phyloP scores from a whole-genome alignment of 2,113 vertebrate species.

The Hemicordylus capensis region DNA sequence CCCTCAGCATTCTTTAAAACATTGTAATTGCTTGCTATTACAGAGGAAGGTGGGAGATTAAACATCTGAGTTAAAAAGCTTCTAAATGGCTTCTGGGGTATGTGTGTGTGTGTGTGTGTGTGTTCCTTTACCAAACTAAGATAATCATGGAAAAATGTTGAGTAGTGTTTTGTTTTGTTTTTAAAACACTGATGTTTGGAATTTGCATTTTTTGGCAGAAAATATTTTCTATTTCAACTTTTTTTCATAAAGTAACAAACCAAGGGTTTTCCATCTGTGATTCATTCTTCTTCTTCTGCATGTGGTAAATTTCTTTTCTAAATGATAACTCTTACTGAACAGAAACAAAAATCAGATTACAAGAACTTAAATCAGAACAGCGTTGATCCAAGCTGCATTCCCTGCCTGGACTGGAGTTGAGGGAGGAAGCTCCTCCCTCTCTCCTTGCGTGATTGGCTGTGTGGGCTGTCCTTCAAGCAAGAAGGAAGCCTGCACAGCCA shows the following conservation, averaged over 20 bases:
- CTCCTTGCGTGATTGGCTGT: too few species aligned
- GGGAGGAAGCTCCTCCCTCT: too few species aligned
- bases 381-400: constrained; percentile 41
- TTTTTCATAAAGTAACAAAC: constrained; percentile 47
- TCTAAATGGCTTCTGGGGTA: too few species aligned
- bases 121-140: neutral
- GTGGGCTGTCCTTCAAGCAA: too few species aligned
- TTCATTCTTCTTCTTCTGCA: constrained; percentile 76
- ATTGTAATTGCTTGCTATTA: too few species aligned
- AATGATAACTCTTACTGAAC: constrained; percentile 53
- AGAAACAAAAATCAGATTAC: constrained; percentile 66
- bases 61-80: too few species aligned
- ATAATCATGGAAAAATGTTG: constrained; percentile 56
- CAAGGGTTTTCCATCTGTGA: constrained; percentile 78
- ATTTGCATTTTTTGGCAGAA: constrained; percentile 71
- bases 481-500: too few species aligned
- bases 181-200: constrained; percentile 70
- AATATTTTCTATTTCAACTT: constrained; percentile 71
- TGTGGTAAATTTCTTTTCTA: constrained; percentile 59
- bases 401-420: too few species aligned
- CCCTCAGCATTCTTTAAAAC: too few species aligned
- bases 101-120: too few species aligned
- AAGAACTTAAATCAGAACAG: constrained; percentile 56
- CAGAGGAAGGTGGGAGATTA: too few species aligned
- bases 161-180: constrained; percentile 36